Base-by-base conservation (phyloP, 2,797 vertebrate genomes). In the Coendou prehensilis region DNA sequence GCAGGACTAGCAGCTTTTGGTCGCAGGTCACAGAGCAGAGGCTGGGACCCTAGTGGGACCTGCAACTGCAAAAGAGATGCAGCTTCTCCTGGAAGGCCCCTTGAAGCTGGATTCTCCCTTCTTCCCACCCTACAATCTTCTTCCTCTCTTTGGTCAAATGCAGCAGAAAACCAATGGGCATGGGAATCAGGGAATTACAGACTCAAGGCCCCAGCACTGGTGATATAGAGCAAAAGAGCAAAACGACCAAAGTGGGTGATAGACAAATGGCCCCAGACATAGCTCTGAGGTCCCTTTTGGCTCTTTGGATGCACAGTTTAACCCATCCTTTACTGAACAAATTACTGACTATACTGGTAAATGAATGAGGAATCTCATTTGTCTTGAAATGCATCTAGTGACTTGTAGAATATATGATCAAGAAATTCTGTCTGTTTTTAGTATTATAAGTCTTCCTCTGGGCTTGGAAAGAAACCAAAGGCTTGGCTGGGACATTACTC, bases 151-250 rank as follows among this genome's bases (percentile, higher is more conserved):
- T n/a, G n/a, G 61, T 90, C 33, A 56, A 57, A 52, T 18, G 30
- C 22, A 82, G 41, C 30, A 63, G 79, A 37, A 94, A 28, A 37
- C 52, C n/a, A 26, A 75, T 2, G n/a, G 50, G 11, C 47, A 33
- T 2, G 37, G 57, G 23, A 61, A 9, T 15, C 0, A 2, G 33
- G 56, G 30, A 69, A 45, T 15, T 0, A 0, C 6, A 59, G n/a
- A 9, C 8, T 59, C 30, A 33, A 63, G 52, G 56, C 18, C 6
- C 23, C 61, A 73, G 59, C 45, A 33, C 54, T 17, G 30, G 47
- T 18, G 37, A 61, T 9, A 57, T 1, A 9, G 54, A 79, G 17
- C 52, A 79, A 37, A 73, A 30, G 30, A 26, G 41, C 18, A 26
- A 11, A 64, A 52, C 37, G 20, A n/a, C 1, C 15, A 28, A 15